A percentile compares a stretch with the other conserved stretches of the same genome.
Conservation (phyloP, 2,888 invertebrate species). For the Orchesellides sinensis region DNA sequence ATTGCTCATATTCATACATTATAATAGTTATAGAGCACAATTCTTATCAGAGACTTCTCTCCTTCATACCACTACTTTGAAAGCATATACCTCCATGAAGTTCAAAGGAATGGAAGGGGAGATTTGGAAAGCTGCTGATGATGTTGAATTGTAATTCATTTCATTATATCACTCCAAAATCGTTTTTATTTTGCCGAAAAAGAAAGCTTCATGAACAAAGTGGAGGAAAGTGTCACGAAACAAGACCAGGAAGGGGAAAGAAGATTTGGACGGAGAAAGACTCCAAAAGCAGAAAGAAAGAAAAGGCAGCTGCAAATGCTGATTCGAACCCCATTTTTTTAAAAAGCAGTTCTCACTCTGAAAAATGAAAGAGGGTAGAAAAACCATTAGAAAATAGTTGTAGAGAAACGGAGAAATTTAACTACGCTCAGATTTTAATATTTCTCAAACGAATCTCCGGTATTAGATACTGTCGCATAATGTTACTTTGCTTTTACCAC, state of each 20-base stretch:
- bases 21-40: too few species aligned
- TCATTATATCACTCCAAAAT: slow-evolving; percentile 5
- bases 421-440: slow-evolving; percentile 8
- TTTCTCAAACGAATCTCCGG: not conserved
- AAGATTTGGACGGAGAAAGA: not conserved
- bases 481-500: not conserved
- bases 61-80: too few species aligned
- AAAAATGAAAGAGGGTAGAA: slow-evolving; percentile 4
- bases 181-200: not conserved
- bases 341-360: not conserved
- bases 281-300: not conserved
- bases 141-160: slow-evolving; percentile 27
- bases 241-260: not conserved
- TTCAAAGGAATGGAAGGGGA: not conserved
- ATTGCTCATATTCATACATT: too few species aligned
- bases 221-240: not conserved
- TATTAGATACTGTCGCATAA: not conserved
- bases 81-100: too few species aligned
- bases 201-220: not conserved
- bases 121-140: slow-evolving; percentile 1
- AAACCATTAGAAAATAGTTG: not conserved
- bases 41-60: too few species aligned
- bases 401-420: not conserved
- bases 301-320: not conserved
- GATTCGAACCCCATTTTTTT: slow-evolving; percentile 3